Conservation (phyloP, 1,140 invertebrate genomes). For the Sitodiplosis mosellana region DNA sequence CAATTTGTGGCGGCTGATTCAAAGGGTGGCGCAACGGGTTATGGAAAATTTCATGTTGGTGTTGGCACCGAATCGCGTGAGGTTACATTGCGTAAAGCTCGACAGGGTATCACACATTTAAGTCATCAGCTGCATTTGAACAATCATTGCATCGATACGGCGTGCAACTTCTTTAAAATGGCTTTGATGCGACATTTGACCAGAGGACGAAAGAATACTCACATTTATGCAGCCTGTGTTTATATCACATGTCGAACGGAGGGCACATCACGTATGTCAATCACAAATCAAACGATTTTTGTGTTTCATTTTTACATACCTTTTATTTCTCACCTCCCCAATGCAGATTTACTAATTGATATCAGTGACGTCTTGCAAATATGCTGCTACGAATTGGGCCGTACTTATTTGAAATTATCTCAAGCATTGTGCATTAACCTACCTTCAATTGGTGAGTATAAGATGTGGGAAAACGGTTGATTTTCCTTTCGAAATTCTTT, state of each 20-base stretch:
- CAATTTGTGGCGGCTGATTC: slow-evolving; percentile 84
- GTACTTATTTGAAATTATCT: slow-evolving; percentile 78
- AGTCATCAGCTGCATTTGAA: slow-evolving; percentile 68
- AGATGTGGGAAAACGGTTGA: no score
- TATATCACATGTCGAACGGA: slow-evolving; percentile 94
- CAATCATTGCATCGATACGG: slow-evolving; percentile 79
- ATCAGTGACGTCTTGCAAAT: slow-evolving; percentile 93
- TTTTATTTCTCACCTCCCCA: no score
- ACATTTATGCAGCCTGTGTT: slow-evolving; percentile 91
- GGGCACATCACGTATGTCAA: slow-evolving; percentile 83
- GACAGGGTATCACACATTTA: slow-evolving; percentile 55
- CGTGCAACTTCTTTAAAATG: slow-evolving; percentile 94
- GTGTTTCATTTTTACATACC: not conserved
- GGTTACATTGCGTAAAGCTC: slow-evolving; percentile 75
- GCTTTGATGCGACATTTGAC: slow-evolving; percentile 76
- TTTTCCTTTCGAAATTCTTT: no score
- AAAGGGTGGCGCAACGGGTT: slow-evolving; percentile 53
- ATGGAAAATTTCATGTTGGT: slow-evolving; percentile 56
- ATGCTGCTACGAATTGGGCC: slow-evolving; percentile 87
- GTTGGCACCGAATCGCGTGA: slow-evolving; percentile 75
- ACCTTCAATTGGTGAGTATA: slow-evolving; percentile 68
- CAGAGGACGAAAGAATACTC: slow-evolving; percentile 72
- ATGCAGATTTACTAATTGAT: slow-evolving; percentile 82
- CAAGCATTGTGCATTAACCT: slow-evolving; percentile 82
- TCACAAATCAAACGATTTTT: slow-evolving; percentile 9